phyloP scores from a whole-genome alignment of 1,140 invertebrate genomes.

The Ceratina calcarata region DNA sequence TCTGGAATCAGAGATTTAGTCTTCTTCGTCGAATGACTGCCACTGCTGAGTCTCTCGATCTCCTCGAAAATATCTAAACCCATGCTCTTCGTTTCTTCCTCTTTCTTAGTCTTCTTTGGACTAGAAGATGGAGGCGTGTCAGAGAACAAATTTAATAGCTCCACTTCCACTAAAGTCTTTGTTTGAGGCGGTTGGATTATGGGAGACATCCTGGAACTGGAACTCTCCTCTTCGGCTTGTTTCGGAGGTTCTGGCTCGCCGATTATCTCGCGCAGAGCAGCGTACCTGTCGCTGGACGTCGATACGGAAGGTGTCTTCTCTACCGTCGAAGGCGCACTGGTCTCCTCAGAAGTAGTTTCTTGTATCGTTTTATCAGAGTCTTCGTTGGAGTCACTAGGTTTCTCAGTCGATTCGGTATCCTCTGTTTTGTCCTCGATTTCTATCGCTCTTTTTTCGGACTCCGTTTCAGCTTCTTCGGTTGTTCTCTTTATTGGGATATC shows the following conservation, averaged over 20 bases:
- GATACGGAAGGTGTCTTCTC: constrained; percentile 72
- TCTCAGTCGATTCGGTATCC: constrained; percentile 28
- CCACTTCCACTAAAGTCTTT: constrained; percentile 65
- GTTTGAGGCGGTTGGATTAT: constrained; percentile 35
- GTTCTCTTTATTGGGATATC: constrained; percentile 34
- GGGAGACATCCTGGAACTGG: constrained; percentile 43
- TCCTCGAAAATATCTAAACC: constrained; percentile 77
- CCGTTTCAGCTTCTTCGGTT: constrained; percentile 37
- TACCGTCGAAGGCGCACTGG: constrained; percentile 43
- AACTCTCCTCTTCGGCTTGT: constrained; percentile 57
- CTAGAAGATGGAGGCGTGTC: constrained; percentile 64
- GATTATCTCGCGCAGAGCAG: constrained; percentile 75
- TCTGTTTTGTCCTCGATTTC: constrained; percentile 22
- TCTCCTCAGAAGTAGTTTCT: constrained; percentile 60
- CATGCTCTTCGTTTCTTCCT: constrained; percentile 64
- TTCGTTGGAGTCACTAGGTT: constrained; percentile 41
- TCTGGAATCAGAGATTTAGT: constrained; percentile 60
- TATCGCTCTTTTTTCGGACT: constrained; percentile 22
- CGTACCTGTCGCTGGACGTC: constrained; percentile 75
- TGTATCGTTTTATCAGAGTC: constrained; percentile 34
- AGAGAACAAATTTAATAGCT: constrained; percentile 75
- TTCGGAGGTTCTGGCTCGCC: constrained; percentile 67
- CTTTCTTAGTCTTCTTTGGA: constrained; percentile 65
- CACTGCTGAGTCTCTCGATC: constrained; percentile 75
- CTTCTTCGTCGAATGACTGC: constrained; percentile 42